phyloP scores from a whole-genome alignment of 2,113 vertebrate genomes.

The Tenrec ecaudatus region DNA sequence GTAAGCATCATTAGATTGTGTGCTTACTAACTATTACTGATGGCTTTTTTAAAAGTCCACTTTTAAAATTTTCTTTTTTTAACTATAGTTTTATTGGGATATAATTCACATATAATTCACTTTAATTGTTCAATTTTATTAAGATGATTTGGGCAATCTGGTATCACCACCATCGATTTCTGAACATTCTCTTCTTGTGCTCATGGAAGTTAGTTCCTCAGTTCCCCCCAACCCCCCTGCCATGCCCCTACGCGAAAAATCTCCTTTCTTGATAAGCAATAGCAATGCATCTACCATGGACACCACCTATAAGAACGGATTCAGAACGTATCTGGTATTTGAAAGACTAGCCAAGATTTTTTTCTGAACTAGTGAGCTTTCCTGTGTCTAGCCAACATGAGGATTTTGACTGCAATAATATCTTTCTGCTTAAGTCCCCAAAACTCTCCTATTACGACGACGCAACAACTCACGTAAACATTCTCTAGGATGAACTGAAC shows the following conservation, averaged over 20 bases:
- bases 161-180: too few species aligned
- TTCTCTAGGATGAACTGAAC: background rate
- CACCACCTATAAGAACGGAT: constrained; percentile 30
- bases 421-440: constrained; percentile 9
- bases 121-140: too few species aligned
- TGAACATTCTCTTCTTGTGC: too few species aligned
- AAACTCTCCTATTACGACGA: background rate
- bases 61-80: too few species aligned
- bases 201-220: too few species aligned
- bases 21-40: constrained; percentile 42
- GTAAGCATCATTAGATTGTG: constrained; percentile 35
- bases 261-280: constrained; percentile 18
- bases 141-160: too few species aligned
- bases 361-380: constrained; percentile 56
- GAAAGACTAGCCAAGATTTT: constrained; percentile 46
- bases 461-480: constrained; percentile 12
- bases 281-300: constrained; percentile 12
- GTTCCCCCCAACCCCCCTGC: too few species aligned
- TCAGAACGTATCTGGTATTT: constrained; percentile 50
- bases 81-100: too few species aligned
- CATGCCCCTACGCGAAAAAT: background rate
- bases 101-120: too few species aligned
- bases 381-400: constrained; percentile 18
- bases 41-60: background rate
- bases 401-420: constrained; percentile 39